Evolutionary conservation across 2,888 invertebrate species (phyloP).

Genomic region (Linnaemya vulpina): DNA sequence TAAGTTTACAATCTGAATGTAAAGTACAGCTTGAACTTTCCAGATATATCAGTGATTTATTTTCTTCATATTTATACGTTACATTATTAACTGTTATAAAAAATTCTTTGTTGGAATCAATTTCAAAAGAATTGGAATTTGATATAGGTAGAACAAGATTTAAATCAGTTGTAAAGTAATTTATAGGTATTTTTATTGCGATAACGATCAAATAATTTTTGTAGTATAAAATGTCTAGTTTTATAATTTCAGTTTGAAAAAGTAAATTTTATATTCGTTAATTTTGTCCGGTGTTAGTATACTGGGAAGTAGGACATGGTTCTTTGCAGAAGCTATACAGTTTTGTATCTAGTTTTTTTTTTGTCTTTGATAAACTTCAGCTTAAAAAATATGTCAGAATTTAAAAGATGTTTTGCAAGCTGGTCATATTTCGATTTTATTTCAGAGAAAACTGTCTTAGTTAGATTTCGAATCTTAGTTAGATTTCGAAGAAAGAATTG

Average conservation of each 20-base stretch:
- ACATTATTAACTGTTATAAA: not conserved
- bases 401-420: not conserved
- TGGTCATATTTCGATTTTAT: not conserved
- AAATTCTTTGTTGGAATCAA: not conserved
- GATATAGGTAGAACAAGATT: not conserved
- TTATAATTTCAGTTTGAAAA: not conserved
- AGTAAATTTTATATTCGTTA: not conserved
- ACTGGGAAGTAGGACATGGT: not conserved
- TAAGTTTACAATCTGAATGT: not conserved
- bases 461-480: too few relatives aligned
- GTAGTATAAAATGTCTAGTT: too few relatives aligned
- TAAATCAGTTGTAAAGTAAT: conserved; percentile 2
- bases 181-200: conserved; percentile 10
- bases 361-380: conserved; percentile 15
- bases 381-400: not conserved
- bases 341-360: conserved; percentile 1
- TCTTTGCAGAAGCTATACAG: conserved; percentile 9
- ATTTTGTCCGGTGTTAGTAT: conserved; percentile 15
- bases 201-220: not conserved
- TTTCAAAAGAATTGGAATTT: not conserved
- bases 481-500: not conserved
- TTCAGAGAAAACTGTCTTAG: not conserved
- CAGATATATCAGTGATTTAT: too few relatives aligned
- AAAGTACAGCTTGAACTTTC: not conserved
- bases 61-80: too few relatives aligned